phyloP scores from a whole-genome alignment of 2,888 invertebrate species.

The Tenodera sinensis region DNA sequence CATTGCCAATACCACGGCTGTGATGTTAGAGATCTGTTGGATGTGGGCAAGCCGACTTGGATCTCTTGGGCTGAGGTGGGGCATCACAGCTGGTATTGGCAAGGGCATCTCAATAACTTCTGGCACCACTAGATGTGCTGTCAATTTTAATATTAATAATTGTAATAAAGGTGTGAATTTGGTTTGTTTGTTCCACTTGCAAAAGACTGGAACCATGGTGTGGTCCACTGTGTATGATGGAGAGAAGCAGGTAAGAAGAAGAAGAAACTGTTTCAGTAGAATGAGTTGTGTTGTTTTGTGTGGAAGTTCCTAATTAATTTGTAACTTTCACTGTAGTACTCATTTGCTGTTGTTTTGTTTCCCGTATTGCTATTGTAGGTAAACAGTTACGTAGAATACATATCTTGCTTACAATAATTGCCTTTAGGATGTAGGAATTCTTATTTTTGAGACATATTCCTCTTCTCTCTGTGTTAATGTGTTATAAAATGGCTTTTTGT shows the following conservation, averaged over 20 bases:
- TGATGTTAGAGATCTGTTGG: neutral
- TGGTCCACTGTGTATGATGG: constrained; percentile 50
- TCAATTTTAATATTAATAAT: neutral
- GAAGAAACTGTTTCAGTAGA: neutral
- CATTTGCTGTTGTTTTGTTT: no score
- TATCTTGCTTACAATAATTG: no score
- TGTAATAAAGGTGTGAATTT: neutral
- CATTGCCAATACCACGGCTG: neutral
- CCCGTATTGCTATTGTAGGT: no score
- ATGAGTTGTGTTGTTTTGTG: no score
- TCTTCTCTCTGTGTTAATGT: no score
- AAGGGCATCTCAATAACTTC: constrained; percentile 13
- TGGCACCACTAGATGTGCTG: neutral
- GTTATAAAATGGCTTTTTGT: no score
- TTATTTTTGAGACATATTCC: no score
- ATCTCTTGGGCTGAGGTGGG: neutral
- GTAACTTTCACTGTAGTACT: no score
- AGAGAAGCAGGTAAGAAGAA: constrained; percentile 18
- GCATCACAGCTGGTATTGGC: neutral
- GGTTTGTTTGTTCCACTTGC: constrained; percentile 20
- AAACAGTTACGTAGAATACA: no score
- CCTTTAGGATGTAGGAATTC: no score
- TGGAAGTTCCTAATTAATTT: no score
- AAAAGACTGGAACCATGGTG: constrained; percentile 42
- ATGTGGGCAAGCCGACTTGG: neutral